Evolutionary conservation across 2,888 invertebrate genomes (phyloP).

Genomic region (Sisyra nigra): DNA sequence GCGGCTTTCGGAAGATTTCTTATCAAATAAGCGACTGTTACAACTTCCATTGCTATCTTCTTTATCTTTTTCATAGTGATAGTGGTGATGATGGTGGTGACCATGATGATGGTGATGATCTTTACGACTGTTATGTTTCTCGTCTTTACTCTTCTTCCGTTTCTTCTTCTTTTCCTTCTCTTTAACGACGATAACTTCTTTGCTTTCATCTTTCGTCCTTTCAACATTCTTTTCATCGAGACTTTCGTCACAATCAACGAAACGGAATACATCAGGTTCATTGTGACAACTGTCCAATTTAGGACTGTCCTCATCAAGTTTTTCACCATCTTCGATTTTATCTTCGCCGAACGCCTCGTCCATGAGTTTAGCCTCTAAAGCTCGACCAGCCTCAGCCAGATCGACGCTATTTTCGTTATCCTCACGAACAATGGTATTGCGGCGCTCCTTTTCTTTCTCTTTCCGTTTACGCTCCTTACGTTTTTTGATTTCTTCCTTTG

Average conservation of each 20-base stretch:
- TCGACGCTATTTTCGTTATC: slow-evolving; percentile 69
- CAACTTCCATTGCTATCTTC: slow-evolving; percentile 15
- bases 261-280: slow-evolving; percentile 39
- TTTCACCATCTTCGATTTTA: slow-evolving; percentile 22
- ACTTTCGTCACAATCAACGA: slow-evolving; percentile 41
- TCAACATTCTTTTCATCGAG: slow-evolving; percentile 29
- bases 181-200: slow-evolving; percentile 27
- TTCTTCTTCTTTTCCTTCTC: slow-evolving; percentile 68
- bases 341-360: slow-evolving; percentile 34
- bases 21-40: slow-evolving; percentile 1
- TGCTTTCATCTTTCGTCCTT: no score
- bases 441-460: slow-evolving; percentile 30
- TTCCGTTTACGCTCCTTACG: slow-evolving; percentile 45
- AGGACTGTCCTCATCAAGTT: slow-evolving; percentile 17
- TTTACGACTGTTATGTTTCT: slow-evolving; percentile 48
- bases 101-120: slow-evolving; percentile 47
- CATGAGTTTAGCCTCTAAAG: slow-evolving; percentile 64
- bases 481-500: slow-evolving; percentile 38
- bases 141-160: slow-evolving; percentile 68
- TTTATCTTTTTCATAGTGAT: slow-evolving; percentile 15
- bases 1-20: slow-evolving; percentile 9
- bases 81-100: slow-evolving; percentile 23
- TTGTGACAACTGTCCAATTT: not conserved
- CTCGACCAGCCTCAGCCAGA: slow-evolving; percentile 65
- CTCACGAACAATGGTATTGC: slow-evolving; percentile 29